These are phyloP conservation scores for Helicolenus hilgendorfi DNA, from an alignment of 2,797 vertebrate genomes.

Conservation along the genomic window DNA sequence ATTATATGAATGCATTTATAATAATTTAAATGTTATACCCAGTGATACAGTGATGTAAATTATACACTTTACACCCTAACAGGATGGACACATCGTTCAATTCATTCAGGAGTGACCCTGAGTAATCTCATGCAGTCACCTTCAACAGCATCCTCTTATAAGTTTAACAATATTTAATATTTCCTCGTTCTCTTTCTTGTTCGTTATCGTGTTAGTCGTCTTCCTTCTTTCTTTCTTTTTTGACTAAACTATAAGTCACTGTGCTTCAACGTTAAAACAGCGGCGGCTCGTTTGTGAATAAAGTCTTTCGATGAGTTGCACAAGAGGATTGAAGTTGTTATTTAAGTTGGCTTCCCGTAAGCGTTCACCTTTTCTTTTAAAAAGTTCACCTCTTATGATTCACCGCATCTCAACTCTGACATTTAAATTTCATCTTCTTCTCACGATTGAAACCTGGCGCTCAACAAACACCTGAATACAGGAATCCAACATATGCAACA, in stretches of 20 bases:
- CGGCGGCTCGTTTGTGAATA: background rate
- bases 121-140: background rate
- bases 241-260: background rate
- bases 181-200: background rate
- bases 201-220: rapidly evolving
- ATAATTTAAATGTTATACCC: background rate
- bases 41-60: background rate
- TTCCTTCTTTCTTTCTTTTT: background rate
- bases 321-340: background rate
- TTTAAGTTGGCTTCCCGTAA: background rate
- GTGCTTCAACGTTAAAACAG: background rate
- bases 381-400: conserved; percentile 58
- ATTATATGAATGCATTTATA: background rate
- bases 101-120: background rate
- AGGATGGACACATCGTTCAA: background rate
- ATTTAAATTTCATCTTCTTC: conserved; percentile 51
- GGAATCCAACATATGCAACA: conserved; percentile 18
- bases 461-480: conserved; percentile 28
- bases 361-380: conserved; percentile 42
- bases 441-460: conserved; percentile 43
- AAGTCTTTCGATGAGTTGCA: background rate
- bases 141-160: background rate
- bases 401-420: conserved; percentile 61
- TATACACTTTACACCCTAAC: background rate
- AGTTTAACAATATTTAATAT: background rate